phyloP scores from a whole-genome alignment of 1,140 invertebrate species.

The Acyrthosiphon pisum region DNA sequence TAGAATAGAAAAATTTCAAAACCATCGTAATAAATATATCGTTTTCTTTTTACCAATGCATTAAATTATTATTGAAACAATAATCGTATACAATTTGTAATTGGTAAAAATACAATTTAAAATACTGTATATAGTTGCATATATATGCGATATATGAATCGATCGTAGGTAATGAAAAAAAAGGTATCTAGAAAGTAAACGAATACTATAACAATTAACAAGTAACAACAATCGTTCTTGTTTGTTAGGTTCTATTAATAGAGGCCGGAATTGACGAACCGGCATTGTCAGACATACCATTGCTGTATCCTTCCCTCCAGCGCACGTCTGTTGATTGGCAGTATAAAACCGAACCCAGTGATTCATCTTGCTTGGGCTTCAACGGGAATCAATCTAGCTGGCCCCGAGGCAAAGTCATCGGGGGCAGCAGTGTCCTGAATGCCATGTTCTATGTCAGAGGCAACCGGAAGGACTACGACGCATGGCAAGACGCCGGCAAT shows the following conservation, averaged over 20 bases:
- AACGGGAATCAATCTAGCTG: constrained; percentile 66
- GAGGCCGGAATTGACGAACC: constrained; percentile 83
- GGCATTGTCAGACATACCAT: constrained; percentile 75
- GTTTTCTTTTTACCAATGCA: not conserved
- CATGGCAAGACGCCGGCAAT: constrained; percentile 78
- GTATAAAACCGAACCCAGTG: constrained; percentile 74
- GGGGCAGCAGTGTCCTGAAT: constrained; percentile 84
- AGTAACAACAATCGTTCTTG: not conserved
- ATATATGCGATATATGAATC: not conserved
- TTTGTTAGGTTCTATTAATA: constrained; percentile 71
- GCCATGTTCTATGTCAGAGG: constrained; percentile 90
- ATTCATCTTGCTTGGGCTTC: constrained; percentile 66
- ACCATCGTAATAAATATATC: too few relatives aligned
- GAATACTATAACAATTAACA: not conserved
- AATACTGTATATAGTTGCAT: not conserved
- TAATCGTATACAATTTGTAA: not conserved
- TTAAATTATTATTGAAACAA: not conserved
- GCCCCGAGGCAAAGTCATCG: constrained; percentile 71
- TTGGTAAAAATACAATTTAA: not conserved
- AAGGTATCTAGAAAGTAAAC: not conserved
- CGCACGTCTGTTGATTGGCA: constrained; percentile 79
- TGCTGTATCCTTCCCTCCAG: constrained; percentile 77
- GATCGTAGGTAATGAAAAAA: not conserved
- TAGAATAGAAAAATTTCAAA: not conserved
- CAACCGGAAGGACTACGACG: constrained; percentile 83